Conservation (phyloP, 64 coral and sea anemone genomes). For the Montipora sp. region DNA sequence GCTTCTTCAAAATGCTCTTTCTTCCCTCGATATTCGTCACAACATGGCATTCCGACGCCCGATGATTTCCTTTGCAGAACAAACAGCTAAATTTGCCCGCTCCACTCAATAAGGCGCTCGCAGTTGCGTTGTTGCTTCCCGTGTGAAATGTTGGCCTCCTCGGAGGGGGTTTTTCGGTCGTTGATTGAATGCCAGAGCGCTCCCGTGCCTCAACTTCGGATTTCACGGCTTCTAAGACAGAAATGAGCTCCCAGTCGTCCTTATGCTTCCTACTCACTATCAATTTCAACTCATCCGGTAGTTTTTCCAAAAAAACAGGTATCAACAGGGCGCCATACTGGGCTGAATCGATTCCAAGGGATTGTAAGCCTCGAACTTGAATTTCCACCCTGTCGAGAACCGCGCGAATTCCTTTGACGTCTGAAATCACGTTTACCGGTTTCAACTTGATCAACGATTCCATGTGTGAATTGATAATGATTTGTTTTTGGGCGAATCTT, state of each 20-base stretch:
- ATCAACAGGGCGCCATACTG: slow-evolving; percentile 48
- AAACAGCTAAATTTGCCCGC: background rate
- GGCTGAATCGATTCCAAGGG: slow-evolving; percentile 34
- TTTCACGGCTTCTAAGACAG: too few species aligned
- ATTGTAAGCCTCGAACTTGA: slow-evolving; percentile 37
- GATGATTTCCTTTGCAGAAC: background rate
- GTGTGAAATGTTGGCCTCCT: too few species aligned
- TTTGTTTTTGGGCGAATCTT: background rate
- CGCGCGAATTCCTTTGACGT: slow-evolving; percentile 43
- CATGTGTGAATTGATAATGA: slow-evolving; percentile 44
- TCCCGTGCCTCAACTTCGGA: too few species aligned
- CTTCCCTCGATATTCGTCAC: background rate
- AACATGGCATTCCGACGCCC: background rate
- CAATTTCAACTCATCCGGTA: slow-evolving; percentile 48
- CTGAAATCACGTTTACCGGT: background rate
- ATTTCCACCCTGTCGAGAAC: slow-evolving; percentile 54
- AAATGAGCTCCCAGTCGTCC: too few species aligned
- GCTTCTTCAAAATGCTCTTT: background rate
- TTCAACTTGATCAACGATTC: slow-evolving; percentile 35
- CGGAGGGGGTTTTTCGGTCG: too few species aligned
- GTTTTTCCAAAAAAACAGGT: slow-evolving; percentile 32
- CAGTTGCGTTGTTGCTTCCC: too few species aligned
- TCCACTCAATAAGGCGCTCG: background rate
- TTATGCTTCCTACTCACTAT: slow-evolving; percentile 11
- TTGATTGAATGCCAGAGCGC: too few species aligned